Conservation (phyloP, 2,888 invertebrate species). For the Drosophila ustulata region DNA sequence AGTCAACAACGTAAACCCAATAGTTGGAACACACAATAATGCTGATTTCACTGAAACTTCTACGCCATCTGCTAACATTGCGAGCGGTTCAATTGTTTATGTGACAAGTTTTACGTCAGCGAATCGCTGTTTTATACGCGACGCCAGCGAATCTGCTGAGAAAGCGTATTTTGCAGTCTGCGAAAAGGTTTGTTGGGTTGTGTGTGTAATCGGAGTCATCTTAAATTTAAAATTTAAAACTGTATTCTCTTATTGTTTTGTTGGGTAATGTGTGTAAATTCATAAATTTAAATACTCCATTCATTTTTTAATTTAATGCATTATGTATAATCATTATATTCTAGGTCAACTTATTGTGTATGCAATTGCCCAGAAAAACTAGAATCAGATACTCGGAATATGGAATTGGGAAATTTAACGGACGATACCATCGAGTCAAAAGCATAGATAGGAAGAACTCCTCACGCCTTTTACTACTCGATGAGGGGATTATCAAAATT, state of each 20-base stretch:
- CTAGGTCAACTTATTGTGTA: constrained; percentile 38
- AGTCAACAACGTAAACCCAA: neutral
- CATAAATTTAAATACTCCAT: no score
- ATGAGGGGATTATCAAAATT: constrained; percentile 29
- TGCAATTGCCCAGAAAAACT: constrained; percentile 12
- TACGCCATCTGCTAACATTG: neutral
- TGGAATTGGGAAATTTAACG: constrained; percentile 35
- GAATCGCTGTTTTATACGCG: constrained; percentile 55
- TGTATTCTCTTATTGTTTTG: neutral
- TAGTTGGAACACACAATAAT: neutral
- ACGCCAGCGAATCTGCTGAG: constrained; percentile 37
- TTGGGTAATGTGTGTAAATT: neutral
- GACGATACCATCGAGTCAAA: constrained; percentile 29
- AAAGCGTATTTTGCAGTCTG: constrained; percentile 27
- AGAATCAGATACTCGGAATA: neutral
- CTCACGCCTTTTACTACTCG: constrained; percentile 29
- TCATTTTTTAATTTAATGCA: no score
- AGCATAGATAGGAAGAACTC: neutral
- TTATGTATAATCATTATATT: neutral
- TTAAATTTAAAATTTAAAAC: neutral
- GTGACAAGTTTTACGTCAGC: constrained; percentile 40
- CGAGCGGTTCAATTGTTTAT: constrained; percentile 32
- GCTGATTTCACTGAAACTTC: neutral
- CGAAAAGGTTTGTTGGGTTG: constrained; percentile 36
- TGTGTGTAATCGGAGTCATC: neutral